Percentiles rank a stretch among this genome's conserved stretches.
phyloP scores from a whole-genome alignment of 2,113 vertebrate species.

The Brienomyrus longianalis region DNA sequence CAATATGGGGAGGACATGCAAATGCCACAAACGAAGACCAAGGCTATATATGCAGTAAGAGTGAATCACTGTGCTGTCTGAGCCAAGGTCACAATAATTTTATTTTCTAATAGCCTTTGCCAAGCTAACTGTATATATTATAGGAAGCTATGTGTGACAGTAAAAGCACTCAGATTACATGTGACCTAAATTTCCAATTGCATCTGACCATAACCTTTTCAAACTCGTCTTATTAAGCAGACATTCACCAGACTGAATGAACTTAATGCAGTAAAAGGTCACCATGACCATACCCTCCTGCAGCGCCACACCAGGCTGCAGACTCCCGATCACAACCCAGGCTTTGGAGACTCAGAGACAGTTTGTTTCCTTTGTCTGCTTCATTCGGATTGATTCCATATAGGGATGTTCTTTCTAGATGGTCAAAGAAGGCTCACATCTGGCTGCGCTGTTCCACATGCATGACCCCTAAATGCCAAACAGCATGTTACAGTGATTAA shows the following conservation, averaged over 20 bases:
- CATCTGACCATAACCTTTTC: not conserved
- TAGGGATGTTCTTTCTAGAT: not conserved
- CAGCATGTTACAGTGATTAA: not conserved
- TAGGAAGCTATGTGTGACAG: not conserved
- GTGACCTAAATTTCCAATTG: not conserved
- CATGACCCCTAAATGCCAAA: not conserved
- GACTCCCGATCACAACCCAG: not conserved
- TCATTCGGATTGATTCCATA: not conserved
- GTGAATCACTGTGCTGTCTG: not conserved
- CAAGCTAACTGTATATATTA: not conserved
- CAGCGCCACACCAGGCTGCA: not conserved
- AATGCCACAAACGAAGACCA: not conserved
- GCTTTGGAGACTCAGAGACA: not conserved
- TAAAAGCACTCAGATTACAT: not conserved
- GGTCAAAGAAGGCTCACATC: not conserved
- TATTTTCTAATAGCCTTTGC: not conserved
- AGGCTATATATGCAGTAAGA: not conserved
- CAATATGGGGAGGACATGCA: not conserved
- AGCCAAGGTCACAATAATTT: not conserved
- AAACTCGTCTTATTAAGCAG: not conserved
- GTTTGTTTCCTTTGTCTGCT: not conserved
- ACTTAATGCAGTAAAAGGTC: not conserved
- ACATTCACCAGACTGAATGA: not conserved
- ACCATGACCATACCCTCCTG: not conserved
- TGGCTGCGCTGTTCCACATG: not conserved